phyloP scores from a whole-genome alignment of 2,888 invertebrate genomes.

The Catotricha subobsoleta region DNA sequence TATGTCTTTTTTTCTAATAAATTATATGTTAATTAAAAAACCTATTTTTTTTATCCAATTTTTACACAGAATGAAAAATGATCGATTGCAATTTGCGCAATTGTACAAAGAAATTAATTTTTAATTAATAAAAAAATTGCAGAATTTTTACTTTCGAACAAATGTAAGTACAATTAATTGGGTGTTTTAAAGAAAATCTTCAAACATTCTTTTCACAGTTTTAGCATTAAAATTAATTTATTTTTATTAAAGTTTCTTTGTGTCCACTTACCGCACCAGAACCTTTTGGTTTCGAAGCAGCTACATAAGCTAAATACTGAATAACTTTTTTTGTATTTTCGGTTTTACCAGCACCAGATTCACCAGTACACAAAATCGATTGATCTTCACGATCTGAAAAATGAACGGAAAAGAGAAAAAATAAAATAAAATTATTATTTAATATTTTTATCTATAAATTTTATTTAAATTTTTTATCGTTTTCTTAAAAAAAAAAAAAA shows the following conservation, averaged over 20 bases:
- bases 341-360: slow-evolving; percentile 99
- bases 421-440: background rate
- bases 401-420: background rate
- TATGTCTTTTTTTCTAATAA: no score
- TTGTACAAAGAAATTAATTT: no score
- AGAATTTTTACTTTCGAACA: no score
- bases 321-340: slow-evolving; percentile 99
- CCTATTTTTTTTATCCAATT: no score
- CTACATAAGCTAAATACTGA: slow-evolving; percentile 98
- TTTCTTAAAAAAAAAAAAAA: background rate
- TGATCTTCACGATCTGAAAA: slow-evolving; percentile 94
- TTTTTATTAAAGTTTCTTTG: background rate
- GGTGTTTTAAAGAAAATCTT: no score
- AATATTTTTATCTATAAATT: background rate
- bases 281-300: slow-evolving; percentile 89
- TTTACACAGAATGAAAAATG: no score
- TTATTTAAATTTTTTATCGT: background rate
- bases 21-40: no score
- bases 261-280: slow-evolving; percentile 59
- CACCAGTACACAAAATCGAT: slow-evolving; percentile 97
- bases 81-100: no score
- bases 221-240: no score
- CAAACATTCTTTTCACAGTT: no score
- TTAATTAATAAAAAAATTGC: no score
- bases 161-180: no score